Evolutionary conservation across 2,113 vertebrate genomes (phyloP), one percentile per base, ranked within the genome.

Genomic region (Embiotoca jacksoni): DNA sequence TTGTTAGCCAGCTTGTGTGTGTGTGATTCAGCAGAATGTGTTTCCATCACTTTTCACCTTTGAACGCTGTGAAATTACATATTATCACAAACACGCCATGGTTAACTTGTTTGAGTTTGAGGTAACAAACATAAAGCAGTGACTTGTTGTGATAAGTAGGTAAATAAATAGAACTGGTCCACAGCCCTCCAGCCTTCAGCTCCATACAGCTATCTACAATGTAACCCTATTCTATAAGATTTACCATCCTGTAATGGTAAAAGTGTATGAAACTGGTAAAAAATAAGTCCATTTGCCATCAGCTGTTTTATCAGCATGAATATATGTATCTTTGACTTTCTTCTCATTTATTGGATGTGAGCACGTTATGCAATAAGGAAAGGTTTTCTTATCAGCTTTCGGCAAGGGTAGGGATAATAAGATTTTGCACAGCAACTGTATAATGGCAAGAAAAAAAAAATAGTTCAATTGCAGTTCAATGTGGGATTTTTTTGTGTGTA

Each of bases 41-140:
- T 67, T 65, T 63, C 50, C n/a, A 32, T 77, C 53, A 33, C 47
- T 66, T 6, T 66, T 65, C 46, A 77, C 71, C 64, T 75, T 74
- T 77, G 54, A 80, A 85, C 50, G 5, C 64, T 46, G 13, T 81
- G 64, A 78, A 84, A 71, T 67, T 44, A 7, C 35, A 2, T 49
- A 53, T 82, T 78, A 75, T 87, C 35, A 15, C 33, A 53, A 31
- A 46, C n/a, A 64, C 52, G 7, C 39, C 13, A 6, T 14, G 8
- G 23, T 72, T 61, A 31, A 70, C 58, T 54, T 7, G 72, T 68
- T 37, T 47, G 54, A 47, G 46, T n/a, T 68, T 3, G 6, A 72
- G 55, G 47, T 70, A 78, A 78, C 32, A 59, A 75, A 79, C 50
- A 33, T 47, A 61, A 55, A 31, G 50, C 13, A 2, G 52, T 32